phyloP scores from a whole-genome alignment of 2,888 invertebrate genomes.

The Plebejus melissa region DNA sequence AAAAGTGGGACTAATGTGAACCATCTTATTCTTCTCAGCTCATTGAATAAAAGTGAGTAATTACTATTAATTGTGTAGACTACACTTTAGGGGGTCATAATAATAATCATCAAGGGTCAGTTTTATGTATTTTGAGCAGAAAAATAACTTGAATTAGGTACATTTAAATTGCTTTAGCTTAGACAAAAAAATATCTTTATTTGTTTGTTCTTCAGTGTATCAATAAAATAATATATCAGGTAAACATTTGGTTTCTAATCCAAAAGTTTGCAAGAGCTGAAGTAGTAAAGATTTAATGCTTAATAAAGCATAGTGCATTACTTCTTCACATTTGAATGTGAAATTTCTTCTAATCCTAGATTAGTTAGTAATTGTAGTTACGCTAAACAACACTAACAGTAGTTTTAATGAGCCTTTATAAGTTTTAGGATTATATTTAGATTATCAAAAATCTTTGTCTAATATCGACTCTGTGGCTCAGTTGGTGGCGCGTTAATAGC shows the following conservation, averaged over 20 bases:
- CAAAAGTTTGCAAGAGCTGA: not conserved
- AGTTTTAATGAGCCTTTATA: not conserved
- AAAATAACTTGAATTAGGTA: not conserved
- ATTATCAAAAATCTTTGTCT: not conserved
- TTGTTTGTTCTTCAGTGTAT: not conserved
- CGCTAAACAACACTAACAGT: too few relatives aligned
- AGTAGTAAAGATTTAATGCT: not conserved
- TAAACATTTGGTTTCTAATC: not conserved
- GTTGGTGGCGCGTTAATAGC: too few relatives aligned
- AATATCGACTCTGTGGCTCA: too few relatives aligned
- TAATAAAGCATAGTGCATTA: too few relatives aligned
- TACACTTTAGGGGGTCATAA: not conserved
- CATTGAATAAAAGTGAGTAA: constrained; percentile 72
- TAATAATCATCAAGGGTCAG: constrained; percentile 6
- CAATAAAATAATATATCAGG: not conserved
- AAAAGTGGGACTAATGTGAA: constrained; percentile 71
- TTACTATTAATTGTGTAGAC: constrained; percentile 30
- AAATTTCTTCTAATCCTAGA: not conserved
- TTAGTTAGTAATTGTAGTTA: too few relatives aligned
- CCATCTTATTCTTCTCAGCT: constrained; percentile 69
- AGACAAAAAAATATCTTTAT: not conserved
- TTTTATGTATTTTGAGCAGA: not conserved
- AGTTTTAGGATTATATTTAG: not conserved
- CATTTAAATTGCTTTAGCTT: not conserved
- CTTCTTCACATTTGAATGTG: too few relatives aligned